phyloP scores from a whole-genome alignment of 2,888 invertebrate species.

The Zhuqinia jingwanae region DNA sequence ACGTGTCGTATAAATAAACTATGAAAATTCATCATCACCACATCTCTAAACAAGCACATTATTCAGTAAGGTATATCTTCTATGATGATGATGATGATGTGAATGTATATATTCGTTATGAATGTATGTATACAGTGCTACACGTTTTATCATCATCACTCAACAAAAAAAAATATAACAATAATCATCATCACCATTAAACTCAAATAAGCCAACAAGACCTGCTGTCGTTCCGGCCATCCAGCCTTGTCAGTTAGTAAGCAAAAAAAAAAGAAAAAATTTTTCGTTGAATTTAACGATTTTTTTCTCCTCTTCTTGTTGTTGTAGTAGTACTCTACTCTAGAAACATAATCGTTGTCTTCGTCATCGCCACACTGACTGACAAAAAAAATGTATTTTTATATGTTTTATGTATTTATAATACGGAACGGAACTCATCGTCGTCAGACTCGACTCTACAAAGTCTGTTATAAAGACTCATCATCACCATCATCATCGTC shows the following conservation, averaged over 20 bases:
- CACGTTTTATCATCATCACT: slow-evolving; percentile 29
- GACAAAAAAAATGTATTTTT: neutral
- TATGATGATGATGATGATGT: neutral
- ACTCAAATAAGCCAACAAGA: neutral
- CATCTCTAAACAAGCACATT: slow-evolving; percentile 4
- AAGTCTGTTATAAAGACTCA: neutral
- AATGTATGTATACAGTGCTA: slow-evolving; percentile 7
- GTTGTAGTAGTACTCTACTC: neutral
- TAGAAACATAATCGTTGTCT: too few species aligned
- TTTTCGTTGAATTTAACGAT: slow-evolving; percentile 8
- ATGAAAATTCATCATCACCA: slow-evolving; percentile 34
- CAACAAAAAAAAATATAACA: neutral
- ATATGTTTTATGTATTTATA: neutral
- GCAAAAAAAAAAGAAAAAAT: slow-evolving; percentile 1
- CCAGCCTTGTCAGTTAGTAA: slow-evolving; percentile 38
- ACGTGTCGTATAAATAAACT: slow-evolving; percentile 42
- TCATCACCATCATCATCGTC: slow-evolving; percentile 16
- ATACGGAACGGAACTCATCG: slow-evolving; percentile 34
- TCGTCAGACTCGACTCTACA: neutral
- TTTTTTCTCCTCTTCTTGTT: slow-evolving; percentile 11
- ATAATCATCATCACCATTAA: slow-evolving; percentile 1
- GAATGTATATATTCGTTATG: neutral
- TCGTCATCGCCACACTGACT: too few species aligned
- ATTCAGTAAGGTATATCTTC: too few species aligned
- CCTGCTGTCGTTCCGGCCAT: slow-evolving; percentile 31